Conservation (phyloP, 2,888 invertebrate species). For the Heliconius hortense region DNA sequence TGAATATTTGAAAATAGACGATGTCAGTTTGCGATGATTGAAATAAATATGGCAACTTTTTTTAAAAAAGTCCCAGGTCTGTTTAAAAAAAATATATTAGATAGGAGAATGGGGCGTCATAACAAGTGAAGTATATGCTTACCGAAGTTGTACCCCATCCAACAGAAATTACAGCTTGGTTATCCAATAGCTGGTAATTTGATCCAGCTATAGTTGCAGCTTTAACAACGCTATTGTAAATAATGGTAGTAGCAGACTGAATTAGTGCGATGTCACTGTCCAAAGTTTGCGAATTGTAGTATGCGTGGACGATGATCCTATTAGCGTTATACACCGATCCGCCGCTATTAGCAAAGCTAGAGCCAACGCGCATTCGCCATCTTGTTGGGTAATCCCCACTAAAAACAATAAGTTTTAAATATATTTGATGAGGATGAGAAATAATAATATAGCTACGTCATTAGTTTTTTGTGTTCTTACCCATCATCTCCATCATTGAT, state of each 20-base stretch:
- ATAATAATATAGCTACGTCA: no score
- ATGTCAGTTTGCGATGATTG: neutral
- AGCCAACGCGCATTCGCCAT: conserved; percentile 35
- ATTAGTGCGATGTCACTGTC: conserved; percentile 63
- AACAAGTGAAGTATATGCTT: conserved; percentile 41
- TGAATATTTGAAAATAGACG: neutral
- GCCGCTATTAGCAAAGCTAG: conserved; percentile 53
- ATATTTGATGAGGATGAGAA: no score
- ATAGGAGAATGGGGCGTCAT: neutral
- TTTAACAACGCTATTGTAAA: conserved; percentile 46
- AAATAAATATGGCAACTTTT: no score
- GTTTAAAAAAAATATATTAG: neutral
- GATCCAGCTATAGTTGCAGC: conserved; percentile 52
- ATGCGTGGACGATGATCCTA: conserved; percentile 52
- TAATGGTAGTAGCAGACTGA: conserved; percentile 48
- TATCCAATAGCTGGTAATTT: conserved; percentile 53
- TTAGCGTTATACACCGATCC: conserved; percentile 48
- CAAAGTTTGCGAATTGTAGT: conserved; percentile 50
- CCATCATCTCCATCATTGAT: no score
- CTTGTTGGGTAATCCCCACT: conserved; percentile 36
- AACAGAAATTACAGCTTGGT: conserved; percentile 58
- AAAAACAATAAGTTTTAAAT: conserved; percentile 2
- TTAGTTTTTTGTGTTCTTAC: no score
- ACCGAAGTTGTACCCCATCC: conserved; percentile 63
- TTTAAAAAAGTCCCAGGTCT: no score